Conservation (phyloP, 1,140 invertebrate species). For the Delia radicum region DNA sequence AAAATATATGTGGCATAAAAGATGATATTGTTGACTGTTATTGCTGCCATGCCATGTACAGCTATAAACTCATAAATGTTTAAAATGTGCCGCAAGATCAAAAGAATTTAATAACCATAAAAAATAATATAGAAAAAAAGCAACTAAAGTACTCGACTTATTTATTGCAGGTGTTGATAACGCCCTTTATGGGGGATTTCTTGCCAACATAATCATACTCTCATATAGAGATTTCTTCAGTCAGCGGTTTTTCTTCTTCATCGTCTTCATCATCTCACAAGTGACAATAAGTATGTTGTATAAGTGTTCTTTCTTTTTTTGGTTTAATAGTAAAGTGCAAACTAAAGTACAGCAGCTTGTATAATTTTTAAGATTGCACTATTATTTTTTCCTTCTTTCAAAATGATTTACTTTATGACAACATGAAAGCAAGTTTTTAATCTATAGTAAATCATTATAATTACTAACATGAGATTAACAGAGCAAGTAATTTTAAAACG, state of each 20-base stretch:
- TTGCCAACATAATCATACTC: background rate
- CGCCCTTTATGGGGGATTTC: background rate
- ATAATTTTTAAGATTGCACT: background rate
- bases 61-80: slow-evolving; percentile 23
- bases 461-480: slow-evolving; percentile 22
- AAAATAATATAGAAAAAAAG: background rate
- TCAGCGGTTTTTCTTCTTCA: background rate
- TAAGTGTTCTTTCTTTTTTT: background rate
- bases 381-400: background rate
- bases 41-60: background rate
- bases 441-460: slow-evolving; percentile 19
- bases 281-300: background rate
- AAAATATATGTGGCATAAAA: background rate
- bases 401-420: slow-evolving; percentile 18
- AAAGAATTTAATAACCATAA: slow-evolving; percentile 4
- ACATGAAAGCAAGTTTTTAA: slow-evolving; percentile 21
- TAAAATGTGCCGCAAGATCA: slow-evolving; percentile 21
- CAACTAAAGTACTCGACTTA: slow-evolving; percentile 8
- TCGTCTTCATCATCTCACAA: background rate
- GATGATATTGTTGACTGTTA: background rate
- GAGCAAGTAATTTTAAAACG: background rate
- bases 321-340: background rate
- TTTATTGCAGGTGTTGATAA: slow-evolving; percentile 16
- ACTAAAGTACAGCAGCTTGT: background rate
- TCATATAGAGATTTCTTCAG: background rate